Percentiles rank a stretch among this genome's conserved stretches.
Evolutionary conservation across 2,113 vertebrate species (phyloP).

Genomic region (Oncorhynchus kisutch): DNA sequence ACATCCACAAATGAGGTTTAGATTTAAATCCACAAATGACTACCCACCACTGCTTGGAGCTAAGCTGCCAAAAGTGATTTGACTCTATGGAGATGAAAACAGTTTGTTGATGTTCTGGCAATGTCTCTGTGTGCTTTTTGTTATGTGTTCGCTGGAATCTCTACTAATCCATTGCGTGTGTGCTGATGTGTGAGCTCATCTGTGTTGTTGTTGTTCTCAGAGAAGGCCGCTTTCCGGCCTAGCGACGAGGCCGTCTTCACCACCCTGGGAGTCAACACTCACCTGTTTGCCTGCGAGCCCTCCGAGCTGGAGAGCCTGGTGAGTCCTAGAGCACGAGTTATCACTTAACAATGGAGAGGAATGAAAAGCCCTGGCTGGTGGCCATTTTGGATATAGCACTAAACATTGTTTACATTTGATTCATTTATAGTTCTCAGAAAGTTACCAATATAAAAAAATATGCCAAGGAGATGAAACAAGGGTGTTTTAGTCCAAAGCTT

Average conservation of each 20-base stretch:
- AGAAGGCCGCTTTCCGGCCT: conserved; percentile 90
- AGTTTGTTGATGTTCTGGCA: not conserved
- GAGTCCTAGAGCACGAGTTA: conserved; percentile 46
- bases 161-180: not conserved
- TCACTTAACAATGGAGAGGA: too few species aligned
- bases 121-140: not conserved
- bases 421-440: too few species aligned
- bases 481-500: not conserved
- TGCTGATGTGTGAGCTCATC: not conserved
- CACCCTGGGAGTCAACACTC: conserved; percentile 95
- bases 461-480: not conserved
- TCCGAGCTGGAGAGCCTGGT: conserved; percentile 87
- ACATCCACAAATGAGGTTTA: too few species aligned
- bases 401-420: too few species aligned
- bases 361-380: not conserved
- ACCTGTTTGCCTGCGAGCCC: conserved; percentile 91
- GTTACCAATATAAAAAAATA: too few species aligned
- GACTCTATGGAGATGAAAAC: not conserved
- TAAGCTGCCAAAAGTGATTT: too few species aligned
- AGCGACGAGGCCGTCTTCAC: conserved; percentile 97
- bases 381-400: too few species aligned
- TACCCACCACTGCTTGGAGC: too few species aligned
- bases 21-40: too few species aligned
- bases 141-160: not conserved
- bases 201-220: conserved; percentile 63